Evolutionary conservation across 2,113 vertebrate species (phyloP), one percentile per base, ranked within the genome.

Genomic region (Cromileptes altivelis): DNA sequence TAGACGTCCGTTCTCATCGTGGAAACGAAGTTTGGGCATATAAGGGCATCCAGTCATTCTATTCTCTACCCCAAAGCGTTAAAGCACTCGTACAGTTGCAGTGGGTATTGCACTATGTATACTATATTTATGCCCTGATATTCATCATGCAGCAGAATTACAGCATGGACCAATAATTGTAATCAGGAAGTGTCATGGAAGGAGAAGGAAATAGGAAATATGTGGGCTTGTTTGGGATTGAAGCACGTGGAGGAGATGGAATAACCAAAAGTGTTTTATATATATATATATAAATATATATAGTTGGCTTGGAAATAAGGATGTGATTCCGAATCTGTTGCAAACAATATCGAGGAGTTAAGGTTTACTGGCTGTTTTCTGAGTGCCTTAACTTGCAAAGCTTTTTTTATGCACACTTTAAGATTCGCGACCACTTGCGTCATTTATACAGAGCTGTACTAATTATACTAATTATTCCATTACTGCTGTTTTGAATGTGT

Each of bases 321-420:
- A 40, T 1, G 27, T 12, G 23, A 74, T 62, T 53, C 21, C 1
- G 21, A 30, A 50, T 6, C 4, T 49, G 70, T 61, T 64, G 27
- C 23, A 60, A 33, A 33, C 5, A 27, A 7, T 73, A 19, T 42
- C 60, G 30, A 77, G 4, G 70, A 55, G 70, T 13, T 37, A 52
- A 74, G 57, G 75, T 56, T 80, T 77, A 10, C 18, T n/a, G 61
- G 55, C 62, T 74, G 74, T 74, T 84, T 47, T 40, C 65, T 37
- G 67, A 89, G 93, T 94, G 93, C 93, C 93, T 94, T 93, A 89
- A 77, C 60, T 21, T 80, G 82, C 85, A 70, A 81, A 64, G 74
- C 62, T 76, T 84, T 75, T 74, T 85, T 65, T 72, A 81, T 81
- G 80, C 77, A 81, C 52, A 4, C 18, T 40, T 12, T 14, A 53